These are phyloP conservation scores for Urophycis tenuis DNA, from an alignment of 2,797 vertebrate species.

Conservation along the genomic window DNA sequence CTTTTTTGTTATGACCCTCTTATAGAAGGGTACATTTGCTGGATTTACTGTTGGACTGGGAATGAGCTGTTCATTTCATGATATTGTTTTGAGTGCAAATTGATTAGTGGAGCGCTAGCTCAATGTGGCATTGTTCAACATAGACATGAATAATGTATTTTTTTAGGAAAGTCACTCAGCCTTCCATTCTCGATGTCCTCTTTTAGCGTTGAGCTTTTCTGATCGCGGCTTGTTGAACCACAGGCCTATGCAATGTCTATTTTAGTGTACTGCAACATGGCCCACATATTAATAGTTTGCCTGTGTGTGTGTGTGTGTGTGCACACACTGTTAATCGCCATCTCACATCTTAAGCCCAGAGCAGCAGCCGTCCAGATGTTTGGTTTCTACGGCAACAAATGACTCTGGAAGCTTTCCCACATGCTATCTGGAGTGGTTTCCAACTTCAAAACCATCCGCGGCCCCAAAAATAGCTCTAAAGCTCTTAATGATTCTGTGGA, in stretches of 20 bases:
- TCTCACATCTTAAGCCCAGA: conserved; percentile 52
- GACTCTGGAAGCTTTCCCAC: conserved; percentile 69
- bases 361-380: conserved; percentile 69
- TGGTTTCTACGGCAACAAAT: conserved; percentile 54
- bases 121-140: neutral
- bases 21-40: neutral
- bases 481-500: conserved; percentile 47
- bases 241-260: neutral
- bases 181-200: neutral
- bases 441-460: conserved; percentile 63
- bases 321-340: conserved; percentile 41
- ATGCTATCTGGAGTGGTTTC: conserved; percentile 62
- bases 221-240: neutral
- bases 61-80: neutral
- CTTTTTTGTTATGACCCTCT: no score
- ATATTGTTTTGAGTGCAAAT: neutral
- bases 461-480: conserved; percentile 63
- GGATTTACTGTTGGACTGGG: no score
- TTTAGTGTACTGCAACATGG: neutral
- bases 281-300: neutral
- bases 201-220: neutral
- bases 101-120: neutral
- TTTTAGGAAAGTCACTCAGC: conserved; percentile 8
- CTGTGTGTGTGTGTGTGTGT: conserved; percentile 18
- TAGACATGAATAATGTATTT: conserved; percentile 24